These are phyloP conservation scores for Phaedon cochleariae DNA, from an alignment of 2,888 invertebrate species.

Conservation along the genomic window DNA sequence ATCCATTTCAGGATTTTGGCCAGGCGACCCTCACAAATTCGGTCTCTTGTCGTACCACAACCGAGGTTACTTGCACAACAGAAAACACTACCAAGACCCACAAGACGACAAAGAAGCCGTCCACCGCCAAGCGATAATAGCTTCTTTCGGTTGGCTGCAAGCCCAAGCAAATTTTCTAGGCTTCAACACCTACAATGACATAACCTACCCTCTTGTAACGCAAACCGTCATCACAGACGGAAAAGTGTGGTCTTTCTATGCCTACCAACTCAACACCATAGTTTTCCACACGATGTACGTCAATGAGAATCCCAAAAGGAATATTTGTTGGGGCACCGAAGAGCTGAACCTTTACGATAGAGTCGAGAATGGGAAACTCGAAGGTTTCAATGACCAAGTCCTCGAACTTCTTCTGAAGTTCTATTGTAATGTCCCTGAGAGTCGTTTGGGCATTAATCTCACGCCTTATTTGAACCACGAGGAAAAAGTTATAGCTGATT, in stretches of 20 bases:
- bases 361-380: constrained; percentile 74
- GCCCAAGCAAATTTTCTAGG: constrained; percentile 86
- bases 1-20: constrained; percentile 78
- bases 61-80: constrained; percentile 67
- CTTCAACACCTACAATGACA: constrained; percentile 88
- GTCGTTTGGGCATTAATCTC: constrained; percentile 69
- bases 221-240: constrained; percentile 93
- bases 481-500: constrained; percentile 71
- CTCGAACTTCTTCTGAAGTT: constrained; percentile 77
- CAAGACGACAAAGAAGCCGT: constrained; percentile 71
- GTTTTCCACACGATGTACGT: constrained; percentile 70
- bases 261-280: constrained; percentile 92
- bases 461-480: constrained; percentile 76
- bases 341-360: constrained; percentile 78
- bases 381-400: constrained; percentile 83
- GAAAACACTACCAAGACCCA: constrained; percentile 64
- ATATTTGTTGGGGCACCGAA: constrained; percentile 82
- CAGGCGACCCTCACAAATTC: constrained; percentile 80
- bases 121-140: constrained; percentile 77
- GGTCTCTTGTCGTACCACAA: constrained; percentile 80
- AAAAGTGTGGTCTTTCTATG: constrained; percentile 82
- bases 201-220: constrained; percentile 89
- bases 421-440: constrained; percentile 75
- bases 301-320: constrained; percentile 74
- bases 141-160: constrained; percentile 82